phyloP scores from a whole-genome alignment of 2,113 vertebrate genomes.

The Paratilapia polleni region DNA sequence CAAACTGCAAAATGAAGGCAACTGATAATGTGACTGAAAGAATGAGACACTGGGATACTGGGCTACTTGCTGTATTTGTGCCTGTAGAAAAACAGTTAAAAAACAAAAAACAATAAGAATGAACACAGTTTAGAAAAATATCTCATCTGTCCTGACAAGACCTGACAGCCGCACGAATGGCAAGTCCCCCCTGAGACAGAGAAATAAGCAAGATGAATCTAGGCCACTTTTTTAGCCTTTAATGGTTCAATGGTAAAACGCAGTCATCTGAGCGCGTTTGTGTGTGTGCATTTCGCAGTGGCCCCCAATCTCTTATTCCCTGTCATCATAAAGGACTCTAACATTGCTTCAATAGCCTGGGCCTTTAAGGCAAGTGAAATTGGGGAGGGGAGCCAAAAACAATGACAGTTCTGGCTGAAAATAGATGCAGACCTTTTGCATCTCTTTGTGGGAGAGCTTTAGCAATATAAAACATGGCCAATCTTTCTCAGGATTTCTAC shows the following conservation, averaged over 20 bases:
- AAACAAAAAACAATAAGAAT: too few species aligned
- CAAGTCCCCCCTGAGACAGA: constrained; percentile 23
- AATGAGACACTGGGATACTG: neutral
- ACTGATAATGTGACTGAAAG: neutral
- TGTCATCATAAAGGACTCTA: constrained; percentile 18
- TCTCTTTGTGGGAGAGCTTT: neutral
- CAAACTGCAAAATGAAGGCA: neutral
- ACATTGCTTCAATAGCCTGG: neutral
- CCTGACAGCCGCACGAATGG: constrained; percentile 45
- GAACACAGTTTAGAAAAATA: constrained; percentile 20
- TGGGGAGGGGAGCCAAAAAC: neutral
- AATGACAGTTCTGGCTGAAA: constrained; percentile 22
- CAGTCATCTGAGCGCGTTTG: constrained; percentile 45
- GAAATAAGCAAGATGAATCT: constrained; percentile 51
- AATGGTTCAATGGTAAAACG: constrained; percentile 56
- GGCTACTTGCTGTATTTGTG: neutral
- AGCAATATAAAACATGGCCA: neutral
- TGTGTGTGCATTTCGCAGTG: constrained; percentile 30
- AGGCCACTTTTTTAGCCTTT: constrained; percentile 74
- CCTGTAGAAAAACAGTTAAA: constrained; percentile 7
- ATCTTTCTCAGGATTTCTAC: neutral
- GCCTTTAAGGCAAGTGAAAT: neutral
- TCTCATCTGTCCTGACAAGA: constrained; percentile 58
- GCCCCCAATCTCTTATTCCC: constrained; percentile 5
- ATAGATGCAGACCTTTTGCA: neutral